Evolutionary conservation across 2,888 invertebrate species (phyloP).

Genomic region (Pammene fasciana): DNA sequence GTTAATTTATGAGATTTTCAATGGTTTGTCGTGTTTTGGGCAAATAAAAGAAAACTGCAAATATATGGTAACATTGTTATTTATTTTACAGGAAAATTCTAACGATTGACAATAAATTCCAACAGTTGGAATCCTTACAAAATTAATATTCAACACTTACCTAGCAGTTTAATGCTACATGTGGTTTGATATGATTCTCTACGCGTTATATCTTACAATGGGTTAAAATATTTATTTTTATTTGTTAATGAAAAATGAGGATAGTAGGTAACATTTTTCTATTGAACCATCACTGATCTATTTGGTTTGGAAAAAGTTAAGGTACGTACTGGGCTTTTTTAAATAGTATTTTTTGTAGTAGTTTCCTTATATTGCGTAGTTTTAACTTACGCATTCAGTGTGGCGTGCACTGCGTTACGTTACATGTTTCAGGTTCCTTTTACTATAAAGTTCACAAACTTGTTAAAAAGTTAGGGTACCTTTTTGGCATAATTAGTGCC

Average conservation of each 20-base stretch:
- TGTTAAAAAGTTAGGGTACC: background rate
- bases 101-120: constrained; percentile 80
- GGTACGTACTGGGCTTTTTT: too few species aligned
- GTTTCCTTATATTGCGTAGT: too few species aligned
- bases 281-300: background rate
- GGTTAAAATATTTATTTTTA: constrained; percentile 50
- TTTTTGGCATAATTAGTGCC: too few species aligned
- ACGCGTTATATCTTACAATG: constrained; percentile 60
- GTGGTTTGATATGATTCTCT: constrained; percentile 78
- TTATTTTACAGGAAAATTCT: constrained; percentile 81
- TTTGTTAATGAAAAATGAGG: constrained; percentile 15
- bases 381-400: too few species aligned
- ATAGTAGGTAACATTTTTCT: background rate
- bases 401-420: too few species aligned
- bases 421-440: too few species aligned
- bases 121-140: constrained; percentile 75
- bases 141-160: constrained; percentile 80
- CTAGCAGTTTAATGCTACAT: constrained; percentile 69
- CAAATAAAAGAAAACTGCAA: constrained; percentile 58
- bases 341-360: too few species aligned
- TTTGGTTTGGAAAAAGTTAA: background rate
- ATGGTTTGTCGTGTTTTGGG: constrained; percentile 39
- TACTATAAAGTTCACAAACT: background rate
- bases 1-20: background rate
- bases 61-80: constrained; percentile 79